Evolutionary conservation across 2,113 vertebrate species (phyloP).

Genomic region (Alethe castanea): DNA sequence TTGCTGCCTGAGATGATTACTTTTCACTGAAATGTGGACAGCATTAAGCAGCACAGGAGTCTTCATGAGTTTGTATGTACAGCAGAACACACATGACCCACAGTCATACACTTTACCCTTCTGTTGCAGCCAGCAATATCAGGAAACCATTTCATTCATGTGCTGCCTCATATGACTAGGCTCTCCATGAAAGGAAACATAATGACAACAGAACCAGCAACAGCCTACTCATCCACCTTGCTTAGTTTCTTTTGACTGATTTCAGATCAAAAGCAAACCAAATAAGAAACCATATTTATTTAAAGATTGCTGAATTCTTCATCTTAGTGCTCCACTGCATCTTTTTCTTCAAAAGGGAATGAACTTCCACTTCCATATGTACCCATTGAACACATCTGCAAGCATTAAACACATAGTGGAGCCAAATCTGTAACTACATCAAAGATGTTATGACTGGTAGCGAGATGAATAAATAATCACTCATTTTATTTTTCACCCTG

Average conservation of each 20-base stretch:
- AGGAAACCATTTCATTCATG: neutral
- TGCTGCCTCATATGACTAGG: neutral
- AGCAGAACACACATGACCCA: neutral
- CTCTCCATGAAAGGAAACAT: neutral
- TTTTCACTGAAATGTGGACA: neutral
- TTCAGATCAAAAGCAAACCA: neutral
- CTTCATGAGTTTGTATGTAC: neutral
- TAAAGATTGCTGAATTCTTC: neutral
- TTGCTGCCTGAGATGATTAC: neutral
- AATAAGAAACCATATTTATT: neutral
- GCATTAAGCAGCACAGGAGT: neutral
- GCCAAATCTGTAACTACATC: neutral
- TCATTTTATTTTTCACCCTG: neutral
- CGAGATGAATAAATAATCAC: neutral
- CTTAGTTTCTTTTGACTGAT: neutral
- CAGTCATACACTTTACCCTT: neutral
- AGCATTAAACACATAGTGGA: neutral
- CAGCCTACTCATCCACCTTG: neutral
- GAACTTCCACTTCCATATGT: neutral
- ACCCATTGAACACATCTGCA: neutral
- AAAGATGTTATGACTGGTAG: neutral
- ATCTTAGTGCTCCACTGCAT: neutral
- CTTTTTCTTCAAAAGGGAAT: neutral
- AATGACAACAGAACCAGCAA: neutral
- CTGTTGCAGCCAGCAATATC: neutral